These are phyloP conservation scores for Isichthys henryi DNA, from an alignment of 2,113 vertebrate genomes.

Conservation along the genomic window DNA sequence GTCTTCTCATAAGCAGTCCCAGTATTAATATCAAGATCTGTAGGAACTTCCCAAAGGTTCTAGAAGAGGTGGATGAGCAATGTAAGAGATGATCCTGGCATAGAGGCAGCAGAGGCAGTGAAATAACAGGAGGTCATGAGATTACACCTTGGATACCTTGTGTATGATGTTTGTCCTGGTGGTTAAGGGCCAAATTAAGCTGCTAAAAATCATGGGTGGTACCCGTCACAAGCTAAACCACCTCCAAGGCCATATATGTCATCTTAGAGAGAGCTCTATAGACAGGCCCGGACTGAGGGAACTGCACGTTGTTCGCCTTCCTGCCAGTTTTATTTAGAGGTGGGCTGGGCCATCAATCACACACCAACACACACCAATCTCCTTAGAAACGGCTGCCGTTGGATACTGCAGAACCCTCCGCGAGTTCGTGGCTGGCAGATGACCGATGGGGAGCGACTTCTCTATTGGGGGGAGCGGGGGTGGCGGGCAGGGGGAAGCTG, in stretches of 20 bases:
- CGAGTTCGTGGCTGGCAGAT: not conserved
- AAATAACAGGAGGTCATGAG: not conserved
- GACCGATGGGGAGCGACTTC: not conserved
- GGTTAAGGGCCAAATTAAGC: not conserved
- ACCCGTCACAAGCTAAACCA: not conserved
- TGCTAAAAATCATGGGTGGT: not conserved
- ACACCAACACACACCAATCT: slow-evolving; percentile 1
- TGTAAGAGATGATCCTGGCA: not conserved
- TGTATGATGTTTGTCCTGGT: not conserved
- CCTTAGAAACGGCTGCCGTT: slow-evolving; percentile 13
- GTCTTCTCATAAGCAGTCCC: not conserved
- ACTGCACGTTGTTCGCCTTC: not conserved
- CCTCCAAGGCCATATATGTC: not conserved
- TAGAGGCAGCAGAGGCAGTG: not conserved
- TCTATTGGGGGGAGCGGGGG: not conserved
- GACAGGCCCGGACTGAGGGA: not conserved
- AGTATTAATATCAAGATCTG: not conserved
- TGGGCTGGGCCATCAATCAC: slow-evolving; percentile 8
- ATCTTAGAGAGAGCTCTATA: not conserved
- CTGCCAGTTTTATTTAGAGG: slow-evolving; percentile 14
- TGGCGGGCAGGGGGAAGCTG: not conserved
- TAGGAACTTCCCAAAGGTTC: not conserved
- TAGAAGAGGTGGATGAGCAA: not conserved
- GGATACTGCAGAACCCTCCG: not conserved
- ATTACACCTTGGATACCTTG: not conserved